Percentiles rank a stretch among this genome's conserved stretches.
phyloP scores from a whole-genome alignment of 1,140 invertebrate species.

The Maconellicoccus hirsutus region DNA sequence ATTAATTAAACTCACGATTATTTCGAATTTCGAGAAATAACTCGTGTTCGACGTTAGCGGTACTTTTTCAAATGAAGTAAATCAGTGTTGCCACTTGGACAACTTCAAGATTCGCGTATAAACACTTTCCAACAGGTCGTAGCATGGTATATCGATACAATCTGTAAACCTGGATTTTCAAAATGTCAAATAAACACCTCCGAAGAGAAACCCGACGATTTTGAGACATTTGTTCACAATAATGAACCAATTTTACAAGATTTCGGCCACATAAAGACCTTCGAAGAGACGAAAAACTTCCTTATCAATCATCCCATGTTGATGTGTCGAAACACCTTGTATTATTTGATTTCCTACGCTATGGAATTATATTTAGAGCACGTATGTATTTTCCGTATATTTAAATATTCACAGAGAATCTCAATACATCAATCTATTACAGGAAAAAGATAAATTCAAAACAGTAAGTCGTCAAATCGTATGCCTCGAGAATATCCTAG shows the following conservation, averaged over 20 bases:
- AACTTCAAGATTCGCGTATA: too few species aligned
- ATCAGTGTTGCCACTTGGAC: too few species aligned
- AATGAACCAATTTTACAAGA: neutral
- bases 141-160: conserved; percentile 12
- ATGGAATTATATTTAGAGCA: neutral
- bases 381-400: neutral
- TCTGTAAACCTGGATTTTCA: neutral
- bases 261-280: neutral
- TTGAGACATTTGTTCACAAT: neutral
- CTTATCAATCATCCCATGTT: neutral
- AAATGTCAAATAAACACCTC: neutral
- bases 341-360: neutral
- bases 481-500: neutral
- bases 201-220: neutral
- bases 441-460: conserved; percentile 15
- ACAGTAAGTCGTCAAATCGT: neutral
- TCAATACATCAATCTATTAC: neutral
- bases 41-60: too few species aligned
- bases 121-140: neutral
- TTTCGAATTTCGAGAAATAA: neutral
- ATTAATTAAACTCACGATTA: neutral
- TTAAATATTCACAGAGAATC: too few species aligned
- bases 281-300: conserved; percentile 12
- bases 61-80: too few species aligned
- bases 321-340: neutral